phyloP scores from a whole-genome alignment of 1,140 invertebrate species.

The Euwallacea fornicatus region DNA sequence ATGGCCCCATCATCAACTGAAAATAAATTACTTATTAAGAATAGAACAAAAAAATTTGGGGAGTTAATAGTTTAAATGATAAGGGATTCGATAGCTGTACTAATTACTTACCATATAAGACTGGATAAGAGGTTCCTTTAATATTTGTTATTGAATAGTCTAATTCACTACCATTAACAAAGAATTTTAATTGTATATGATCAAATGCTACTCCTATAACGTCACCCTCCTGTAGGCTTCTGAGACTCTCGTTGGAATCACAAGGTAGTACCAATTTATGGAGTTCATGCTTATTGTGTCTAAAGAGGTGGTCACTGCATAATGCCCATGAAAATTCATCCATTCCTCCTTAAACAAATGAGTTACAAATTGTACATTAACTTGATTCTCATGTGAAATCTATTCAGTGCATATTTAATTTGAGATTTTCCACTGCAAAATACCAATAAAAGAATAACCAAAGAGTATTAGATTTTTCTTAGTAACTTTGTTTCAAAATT shows the following conservation, averaged over 20 bases:
- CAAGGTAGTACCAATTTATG: constrained; percentile 61
- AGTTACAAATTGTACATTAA: constrained; percentile 22
- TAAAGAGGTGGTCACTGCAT: constrained; percentile 83
- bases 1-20: constrained; percentile 97
- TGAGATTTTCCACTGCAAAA: no score
- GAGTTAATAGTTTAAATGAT: background rate
- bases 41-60: background rate
- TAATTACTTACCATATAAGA: constrained; percentile 80
- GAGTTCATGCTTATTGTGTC: constrained; percentile 80
- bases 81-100: background rate
- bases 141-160: constrained; percentile 85
- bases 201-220: constrained; percentile 94
- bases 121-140: constrained; percentile 89
- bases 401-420: no score
- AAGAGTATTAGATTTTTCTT: no score
- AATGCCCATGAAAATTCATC: constrained; percentile 93
- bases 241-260: constrained; percentile 48
- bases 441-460: no score
- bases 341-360: constrained; percentile 65
- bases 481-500: no score
- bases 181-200: constrained; percentile 96
- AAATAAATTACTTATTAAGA: constrained; percentile 52
- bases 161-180: constrained; percentile 86
- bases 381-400: background rate
- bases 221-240: constrained; percentile 86